A percentile compares a stretch with the other conserved stretches of the same genome.
Conservation (phyloP, 2,797 vertebrate genomes). For the Saguinus oedipus region DNA sequence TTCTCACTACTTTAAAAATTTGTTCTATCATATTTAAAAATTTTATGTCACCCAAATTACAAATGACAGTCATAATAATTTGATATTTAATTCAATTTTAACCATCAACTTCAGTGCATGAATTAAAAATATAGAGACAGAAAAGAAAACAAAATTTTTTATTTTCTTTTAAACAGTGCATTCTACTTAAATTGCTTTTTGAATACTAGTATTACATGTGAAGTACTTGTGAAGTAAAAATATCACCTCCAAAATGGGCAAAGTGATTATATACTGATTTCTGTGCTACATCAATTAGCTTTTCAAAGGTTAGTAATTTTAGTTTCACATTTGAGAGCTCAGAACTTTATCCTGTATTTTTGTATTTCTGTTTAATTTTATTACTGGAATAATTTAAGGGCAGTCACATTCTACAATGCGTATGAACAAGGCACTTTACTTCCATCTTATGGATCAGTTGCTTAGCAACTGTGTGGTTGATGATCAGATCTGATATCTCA, state of each 20-base stretch:
- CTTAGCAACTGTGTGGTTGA: conserved; percentile 37
- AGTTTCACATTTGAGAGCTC: neutral
- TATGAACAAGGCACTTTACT: neutral
- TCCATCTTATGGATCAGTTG: conserved; percentile 39
- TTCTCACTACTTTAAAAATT: neutral
- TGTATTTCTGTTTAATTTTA: neutral
- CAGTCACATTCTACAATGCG: neutral
- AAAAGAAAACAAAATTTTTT: neutral
- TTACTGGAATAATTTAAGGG: neutral
- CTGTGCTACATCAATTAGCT: neutral
- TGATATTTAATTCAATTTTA: neutral
- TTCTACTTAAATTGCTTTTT: neutral
- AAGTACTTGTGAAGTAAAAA: conserved; percentile 22
- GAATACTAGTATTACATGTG: neutral
- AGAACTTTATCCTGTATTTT: neutral
- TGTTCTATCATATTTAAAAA: neutral
- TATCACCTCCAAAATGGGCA: neutral
- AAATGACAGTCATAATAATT: neutral
- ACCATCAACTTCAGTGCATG: neutral
- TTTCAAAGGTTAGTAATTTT: conserved; percentile 35
- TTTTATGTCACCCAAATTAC: neutral
- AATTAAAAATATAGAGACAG: neutral
- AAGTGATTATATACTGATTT: neutral
- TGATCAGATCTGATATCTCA: neutral
- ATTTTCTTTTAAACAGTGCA: conserved; percentile 17